These are phyloP conservation scores for Drosophila recens DNA, from an alignment of 2,888 invertebrate genomes.

Conservation along the genomic window DNA sequence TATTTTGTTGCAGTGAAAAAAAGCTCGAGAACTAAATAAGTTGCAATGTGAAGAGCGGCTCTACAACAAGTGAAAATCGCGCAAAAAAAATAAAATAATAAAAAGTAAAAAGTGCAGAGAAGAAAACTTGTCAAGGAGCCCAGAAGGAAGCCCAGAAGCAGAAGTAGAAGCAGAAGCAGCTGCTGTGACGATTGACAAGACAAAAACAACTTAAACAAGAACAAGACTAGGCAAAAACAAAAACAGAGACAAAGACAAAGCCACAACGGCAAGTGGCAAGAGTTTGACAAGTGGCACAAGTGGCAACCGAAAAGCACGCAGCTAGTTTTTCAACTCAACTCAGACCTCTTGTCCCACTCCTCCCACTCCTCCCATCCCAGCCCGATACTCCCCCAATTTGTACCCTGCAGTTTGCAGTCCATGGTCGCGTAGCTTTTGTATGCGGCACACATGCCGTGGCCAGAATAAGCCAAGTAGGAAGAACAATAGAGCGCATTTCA, in stretches of 20 bases:
- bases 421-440: slow-evolving; percentile 60
- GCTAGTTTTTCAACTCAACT: slow-evolving; percentile 45
- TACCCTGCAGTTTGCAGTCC: slow-evolving; percentile 26
- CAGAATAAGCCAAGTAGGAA: slow-evolving; percentile 17
- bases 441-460: slow-evolving; percentile 53
- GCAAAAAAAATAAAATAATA: slow-evolving; percentile 13
- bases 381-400: neutral
- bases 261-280: slow-evolving; percentile 37
- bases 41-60: slow-evolving; percentile 77
- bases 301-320: slow-evolving; percentile 52
- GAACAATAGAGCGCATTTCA: slow-evolving; percentile 31
- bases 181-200: slow-evolving; percentile 80
- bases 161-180: slow-evolving; percentile 31
- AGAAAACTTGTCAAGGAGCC: slow-evolving; percentile 67
- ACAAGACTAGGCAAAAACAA: neutral
- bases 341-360: neutral
- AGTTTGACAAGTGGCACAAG: slow-evolving; percentile 66
- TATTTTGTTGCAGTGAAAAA: slow-evolving; percentile 61
- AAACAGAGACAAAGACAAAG: slow-evolving; percentile 13
- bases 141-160: slow-evolving; percentile 16
- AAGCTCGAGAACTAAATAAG: slow-evolving; percentile 68
- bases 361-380: neutral
- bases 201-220: slow-evolving; percentile 33
- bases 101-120: slow-evolving; percentile 36
- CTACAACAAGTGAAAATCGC: slow-evolving; percentile 57